Conservation (phyloP, 2,888 invertebrate species). For the Augiades crinisus region DNA sequence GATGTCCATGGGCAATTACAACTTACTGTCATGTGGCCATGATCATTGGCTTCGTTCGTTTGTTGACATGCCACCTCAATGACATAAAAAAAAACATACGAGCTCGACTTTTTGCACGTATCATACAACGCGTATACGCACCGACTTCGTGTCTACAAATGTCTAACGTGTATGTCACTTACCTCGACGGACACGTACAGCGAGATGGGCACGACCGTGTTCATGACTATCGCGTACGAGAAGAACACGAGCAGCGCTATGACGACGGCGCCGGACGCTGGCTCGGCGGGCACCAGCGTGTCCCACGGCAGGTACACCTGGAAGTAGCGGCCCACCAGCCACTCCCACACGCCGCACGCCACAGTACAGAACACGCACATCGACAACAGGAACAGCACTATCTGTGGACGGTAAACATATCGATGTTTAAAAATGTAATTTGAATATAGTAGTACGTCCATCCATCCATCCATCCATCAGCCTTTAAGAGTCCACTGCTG, state of each 20-base stretch:
- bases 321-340: conserved; percentile 94
- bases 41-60: too few species aligned
- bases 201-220: conserved; percentile 99
- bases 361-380: conserved; percentile 99
- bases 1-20: too few species aligned
- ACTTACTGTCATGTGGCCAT: too few species aligned
- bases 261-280: conserved; percentile 91
- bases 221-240: conserved; percentile 99
- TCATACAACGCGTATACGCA: too few species aligned
- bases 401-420: conserved; percentile 81
- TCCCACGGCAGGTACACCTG: conserved; percentile 97
- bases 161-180: conserved; percentile 40
- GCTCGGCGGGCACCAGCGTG: conserved; percentile 92
- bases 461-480: too few species aligned
- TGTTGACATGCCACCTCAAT: too few species aligned
- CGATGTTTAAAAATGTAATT: neutral
- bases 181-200: conserved; percentile 98
- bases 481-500: too few species aligned
- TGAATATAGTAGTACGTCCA: too few species aligned
- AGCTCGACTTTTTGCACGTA: too few species aligned
- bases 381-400: conserved; percentile 98
- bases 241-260: conserved; percentile 98
- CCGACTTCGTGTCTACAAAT: too few species aligned
- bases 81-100: neutral
- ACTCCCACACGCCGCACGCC: conserved; percentile 99